A percentile compares a stretch with the other conserved stretches of the same genome.
phyloP scores from a whole-genome alignment of 2,113 vertebrate genomes.

The Pavo muticus region DNA sequence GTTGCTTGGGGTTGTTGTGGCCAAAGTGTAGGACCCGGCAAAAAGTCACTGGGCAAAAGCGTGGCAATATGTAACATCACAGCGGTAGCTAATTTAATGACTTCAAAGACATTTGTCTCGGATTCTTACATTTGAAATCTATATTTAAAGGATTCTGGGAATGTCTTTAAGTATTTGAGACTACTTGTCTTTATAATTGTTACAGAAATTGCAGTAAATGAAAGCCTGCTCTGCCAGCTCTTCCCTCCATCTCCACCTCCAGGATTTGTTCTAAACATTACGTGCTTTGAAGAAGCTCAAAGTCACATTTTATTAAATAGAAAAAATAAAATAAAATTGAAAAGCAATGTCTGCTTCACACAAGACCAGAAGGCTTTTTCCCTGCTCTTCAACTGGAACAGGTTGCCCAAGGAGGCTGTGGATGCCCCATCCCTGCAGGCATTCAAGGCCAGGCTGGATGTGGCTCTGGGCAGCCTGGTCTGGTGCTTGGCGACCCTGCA shows the following conservation, averaged over 20 bases:
- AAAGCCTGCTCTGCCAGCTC: background rate
- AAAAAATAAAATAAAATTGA: background rate
- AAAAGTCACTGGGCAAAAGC: background rate
- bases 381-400: background rate
- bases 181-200: background rate
- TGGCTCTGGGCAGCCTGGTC: too few species aligned
- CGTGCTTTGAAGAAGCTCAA: background rate
- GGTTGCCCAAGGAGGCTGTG: too few species aligned
- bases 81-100: background rate
- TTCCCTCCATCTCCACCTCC: background rate
- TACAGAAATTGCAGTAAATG: background rate
- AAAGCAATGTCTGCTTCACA: fast-evolving
- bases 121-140: background rate
- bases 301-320: background rate
- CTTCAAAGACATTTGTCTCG: constrained; percentile 11
- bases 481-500: too few species aligned
- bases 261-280: background rate
- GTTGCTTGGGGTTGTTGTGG: too few species aligned
- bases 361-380: background rate
- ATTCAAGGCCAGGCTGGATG: too few species aligned
- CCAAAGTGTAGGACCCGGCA: too few species aligned
- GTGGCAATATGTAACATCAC: background rate
- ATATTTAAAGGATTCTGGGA: background rate
- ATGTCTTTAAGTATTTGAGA: background rate
- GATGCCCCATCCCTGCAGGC: too few species aligned